Evolutionary conservation across 2,888 invertebrate genomes (phyloP).

Genomic region (Lacanobia wlatinum): DNA sequence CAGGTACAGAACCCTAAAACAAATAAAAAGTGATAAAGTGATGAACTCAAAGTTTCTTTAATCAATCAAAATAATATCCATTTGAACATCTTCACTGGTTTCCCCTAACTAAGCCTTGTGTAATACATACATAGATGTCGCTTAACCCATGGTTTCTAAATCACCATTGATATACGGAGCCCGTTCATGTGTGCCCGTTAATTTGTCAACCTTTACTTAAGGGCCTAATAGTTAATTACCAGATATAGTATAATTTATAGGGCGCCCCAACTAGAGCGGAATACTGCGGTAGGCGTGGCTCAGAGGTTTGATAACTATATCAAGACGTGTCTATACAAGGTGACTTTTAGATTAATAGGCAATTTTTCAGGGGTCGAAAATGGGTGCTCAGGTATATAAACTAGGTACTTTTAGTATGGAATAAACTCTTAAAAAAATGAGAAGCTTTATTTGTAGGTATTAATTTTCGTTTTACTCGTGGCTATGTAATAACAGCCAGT

Average conservation of each 20-base stretch:
- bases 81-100: constrained; percentile 10
- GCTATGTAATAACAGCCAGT: too few species aligned
- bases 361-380: not conserved
- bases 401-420: too few species aligned
- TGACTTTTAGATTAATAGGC: not conserved
- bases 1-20: too few species aligned
- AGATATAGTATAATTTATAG: constrained; percentile 65
- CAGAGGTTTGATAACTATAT: constrained; percentile 9
- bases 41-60: too few species aligned
- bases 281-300: constrained; percentile 36
- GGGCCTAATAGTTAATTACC: constrained; percentile 64
- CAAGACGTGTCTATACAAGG: not conserved
- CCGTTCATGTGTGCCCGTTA: constrained; percentile 61
- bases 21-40: too few species aligned
- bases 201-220: constrained; percentile 69
- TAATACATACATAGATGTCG: constrained; percentile 25
- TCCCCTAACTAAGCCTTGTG: not conserved
- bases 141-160: constrained; percentile 62
- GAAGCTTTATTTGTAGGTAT: too few species aligned
- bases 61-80: too few species aligned
- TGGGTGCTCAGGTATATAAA: not conserved
- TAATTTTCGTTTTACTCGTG: too few species aligned
- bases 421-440: too few species aligned
- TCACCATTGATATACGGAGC: constrained; percentile 62
- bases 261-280: constrained; percentile 19